Evolutionary conservation across 2,797 vertebrate species (phyloP).

Genomic region (Enteromius viviparus): DNA sequence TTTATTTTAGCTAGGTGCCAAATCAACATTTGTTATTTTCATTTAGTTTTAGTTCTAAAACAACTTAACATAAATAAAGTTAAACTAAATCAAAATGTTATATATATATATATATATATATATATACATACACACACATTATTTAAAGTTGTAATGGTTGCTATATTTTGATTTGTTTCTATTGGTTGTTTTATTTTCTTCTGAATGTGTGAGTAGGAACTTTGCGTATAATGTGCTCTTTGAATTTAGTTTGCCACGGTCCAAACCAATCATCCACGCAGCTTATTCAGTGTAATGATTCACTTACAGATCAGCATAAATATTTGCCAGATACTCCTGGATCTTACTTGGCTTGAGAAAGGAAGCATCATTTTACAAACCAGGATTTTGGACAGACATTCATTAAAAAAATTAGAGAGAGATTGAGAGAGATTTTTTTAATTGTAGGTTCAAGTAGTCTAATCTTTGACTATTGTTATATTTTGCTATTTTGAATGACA

Average conservation of each 20-base stretch:
- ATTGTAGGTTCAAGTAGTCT: neutral
- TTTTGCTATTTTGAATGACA: neutral
- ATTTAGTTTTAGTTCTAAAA: neutral
- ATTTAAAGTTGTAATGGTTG: neutral
- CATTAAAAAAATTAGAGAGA: constrained; percentile 18
- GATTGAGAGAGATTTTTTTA: neutral
- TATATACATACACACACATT: neutral
- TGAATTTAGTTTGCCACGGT: neutral
- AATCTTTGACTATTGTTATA: neutral
- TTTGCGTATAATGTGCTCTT: neutral
- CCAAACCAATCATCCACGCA: neutral
- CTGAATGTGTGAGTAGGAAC: neutral
- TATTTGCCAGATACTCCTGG: constrained; percentile 61
- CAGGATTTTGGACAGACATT: constrained; percentile 46
- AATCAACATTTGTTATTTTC: neutral
- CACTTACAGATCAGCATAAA: constrained; percentile 3
- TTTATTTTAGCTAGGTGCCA: neutral
- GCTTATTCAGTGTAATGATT: constrained; percentile 3
- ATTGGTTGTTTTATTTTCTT: neutral
- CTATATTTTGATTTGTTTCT: neutral
- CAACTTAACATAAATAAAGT: neutral
- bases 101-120: no score
- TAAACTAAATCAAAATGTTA: neutral
- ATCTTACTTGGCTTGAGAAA: constrained; percentile 68
- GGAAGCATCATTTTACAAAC: constrained; percentile 67